Conservation (phyloP, 23 tunicate genomes). For the Trididemnum nubilum region DNA sequence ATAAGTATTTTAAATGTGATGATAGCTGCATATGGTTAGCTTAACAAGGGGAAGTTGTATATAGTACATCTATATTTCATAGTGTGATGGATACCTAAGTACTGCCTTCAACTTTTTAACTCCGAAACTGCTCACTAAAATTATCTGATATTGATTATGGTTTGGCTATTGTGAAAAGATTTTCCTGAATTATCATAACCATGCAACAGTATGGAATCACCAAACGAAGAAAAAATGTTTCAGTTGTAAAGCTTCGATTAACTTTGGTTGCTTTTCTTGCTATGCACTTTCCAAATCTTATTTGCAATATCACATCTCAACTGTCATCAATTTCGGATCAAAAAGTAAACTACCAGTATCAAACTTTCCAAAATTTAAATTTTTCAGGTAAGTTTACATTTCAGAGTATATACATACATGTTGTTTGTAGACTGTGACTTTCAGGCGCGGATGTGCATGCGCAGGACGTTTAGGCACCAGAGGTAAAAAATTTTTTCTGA, state of each 20-base stretch:
- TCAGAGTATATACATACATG: background rate
- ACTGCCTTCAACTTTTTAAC: too few species aligned
- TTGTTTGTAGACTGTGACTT: background rate
- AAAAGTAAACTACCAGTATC: background rate
- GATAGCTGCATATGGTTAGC: too few species aligned
- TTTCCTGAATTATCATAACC: background rate
- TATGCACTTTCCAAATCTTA: conserved; percentile 50
- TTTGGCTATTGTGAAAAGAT: too few species aligned
- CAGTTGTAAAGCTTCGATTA: conserved; percentile 45
- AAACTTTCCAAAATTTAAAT: conserved; percentile 36
- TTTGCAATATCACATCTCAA: conserved; percentile 45
- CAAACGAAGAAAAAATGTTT: conserved; percentile 36
- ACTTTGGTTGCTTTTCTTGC: conserved; percentile 51
- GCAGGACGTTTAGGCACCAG: too few species aligned
- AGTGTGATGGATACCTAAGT: too few species aligned
- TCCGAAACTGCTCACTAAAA: too few species aligned
- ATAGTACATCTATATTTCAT: too few species aligned
- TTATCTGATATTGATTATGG: too few species aligned
- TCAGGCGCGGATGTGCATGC: too few species aligned
- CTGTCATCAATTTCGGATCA: conserved; percentile 15
- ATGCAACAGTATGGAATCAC: background rate
- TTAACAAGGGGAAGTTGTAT: too few species aligned
- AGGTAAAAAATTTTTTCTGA: background rate
- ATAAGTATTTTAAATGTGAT: too few species aligned
- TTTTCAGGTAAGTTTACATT: conserved; percentile 41